Evolutionary conservation across 2,888 invertebrate genomes (phyloP).

Genomic region (Ellobium chinense): DNA sequence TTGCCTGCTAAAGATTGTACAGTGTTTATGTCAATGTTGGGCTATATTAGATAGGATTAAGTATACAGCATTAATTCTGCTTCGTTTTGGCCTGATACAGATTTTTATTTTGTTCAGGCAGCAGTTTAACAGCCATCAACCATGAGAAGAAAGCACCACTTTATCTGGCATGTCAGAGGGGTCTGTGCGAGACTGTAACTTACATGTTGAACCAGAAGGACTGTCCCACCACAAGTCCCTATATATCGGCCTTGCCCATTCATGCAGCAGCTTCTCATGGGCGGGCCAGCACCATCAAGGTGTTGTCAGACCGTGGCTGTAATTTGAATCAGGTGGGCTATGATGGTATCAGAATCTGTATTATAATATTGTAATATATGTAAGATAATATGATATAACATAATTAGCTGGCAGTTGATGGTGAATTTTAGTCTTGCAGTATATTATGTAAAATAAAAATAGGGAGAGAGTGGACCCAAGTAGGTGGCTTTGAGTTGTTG

Average conservation of each 20-base stretch:
- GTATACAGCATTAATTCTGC: no score
- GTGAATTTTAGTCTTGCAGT: no score
- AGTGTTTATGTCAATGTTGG: no score
- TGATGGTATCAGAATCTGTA: no score
- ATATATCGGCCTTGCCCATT: constrained; percentile 61
- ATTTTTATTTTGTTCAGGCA: constrained; percentile 61
- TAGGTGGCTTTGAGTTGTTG: no score
- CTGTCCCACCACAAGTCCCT: constrained; percentile 59
- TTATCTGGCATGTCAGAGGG: constrained; percentile 73
- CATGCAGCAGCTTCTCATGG: constrained; percentile 71
- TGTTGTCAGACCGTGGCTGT: constrained; percentile 70
- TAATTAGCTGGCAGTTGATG: no score
- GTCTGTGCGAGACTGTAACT: constrained; percentile 65
- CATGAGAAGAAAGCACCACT: constrained; percentile 67
- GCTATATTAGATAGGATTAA: no score
- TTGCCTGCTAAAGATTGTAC: no score
- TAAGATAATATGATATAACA: no score
- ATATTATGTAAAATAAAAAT: no score
- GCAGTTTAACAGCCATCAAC: constrained; percentile 70
- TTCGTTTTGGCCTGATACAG: not conserved
- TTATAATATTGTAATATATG: no score
- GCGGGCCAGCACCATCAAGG: constrained; percentile 61
- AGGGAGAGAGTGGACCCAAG: no score
- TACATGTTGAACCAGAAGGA: constrained; percentile 62
- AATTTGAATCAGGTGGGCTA: constrained; percentile 76